Evolutionary conservation across 2,888 invertebrate species (phyloP).

Genomic region (Chouioia cunea): DNA sequence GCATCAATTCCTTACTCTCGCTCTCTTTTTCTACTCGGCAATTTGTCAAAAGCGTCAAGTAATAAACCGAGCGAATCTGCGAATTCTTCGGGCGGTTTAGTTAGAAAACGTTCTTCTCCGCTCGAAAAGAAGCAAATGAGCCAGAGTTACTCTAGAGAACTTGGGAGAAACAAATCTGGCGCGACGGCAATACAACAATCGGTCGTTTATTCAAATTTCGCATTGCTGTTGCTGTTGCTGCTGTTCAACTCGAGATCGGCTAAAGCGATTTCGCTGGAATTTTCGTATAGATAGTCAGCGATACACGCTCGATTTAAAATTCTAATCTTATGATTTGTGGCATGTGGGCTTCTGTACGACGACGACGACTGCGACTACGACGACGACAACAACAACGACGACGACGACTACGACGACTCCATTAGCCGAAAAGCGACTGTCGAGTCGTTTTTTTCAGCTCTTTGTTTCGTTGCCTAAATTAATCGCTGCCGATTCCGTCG

Average conservation of each 20-base stretch:
- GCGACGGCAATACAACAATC: slow-evolving; percentile 27
- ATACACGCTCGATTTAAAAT: slow-evolving; percentile 63
- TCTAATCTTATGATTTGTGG: slow-evolving; percentile 68
- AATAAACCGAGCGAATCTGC: slow-evolving; percentile 33
- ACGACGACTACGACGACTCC: slow-evolving; percentile 65
- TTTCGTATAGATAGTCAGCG: slow-evolving; percentile 2
- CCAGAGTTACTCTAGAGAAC: neutral
- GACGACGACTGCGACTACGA: slow-evolving; percentile 62
- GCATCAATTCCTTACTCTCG: slow-evolving; percentile 24
- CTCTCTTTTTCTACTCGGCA: slow-evolving; percentile 3
- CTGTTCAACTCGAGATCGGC: slow-evolving; percentile 44
- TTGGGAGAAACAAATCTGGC: slow-evolving; percentile 38
- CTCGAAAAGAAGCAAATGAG: slow-evolving; percentile 35
- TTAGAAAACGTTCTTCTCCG: too few relatives aligned
- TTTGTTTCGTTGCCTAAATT: slow-evolving; percentile 32
- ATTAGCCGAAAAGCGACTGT: slow-evolving; percentile 60
- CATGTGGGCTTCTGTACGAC: slow-evolving; percentile 51
- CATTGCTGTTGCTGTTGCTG: neutral
- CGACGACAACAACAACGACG: slow-evolving; percentile 60
- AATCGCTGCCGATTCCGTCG: slow-evolving; percentile 16
- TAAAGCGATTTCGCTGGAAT: slow-evolving; percentile 59
- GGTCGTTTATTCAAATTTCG: slow-evolving; percentile 29
- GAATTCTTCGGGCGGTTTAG: slow-evolving; percentile 16
- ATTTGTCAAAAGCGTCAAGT: slow-evolving; percentile 46
- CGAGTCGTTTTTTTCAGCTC: slow-evolving; percentile 19